phyloP scores from a whole-genome alignment of 2,888 invertebrate species.

The Eupithecia subumbrata region DNA sequence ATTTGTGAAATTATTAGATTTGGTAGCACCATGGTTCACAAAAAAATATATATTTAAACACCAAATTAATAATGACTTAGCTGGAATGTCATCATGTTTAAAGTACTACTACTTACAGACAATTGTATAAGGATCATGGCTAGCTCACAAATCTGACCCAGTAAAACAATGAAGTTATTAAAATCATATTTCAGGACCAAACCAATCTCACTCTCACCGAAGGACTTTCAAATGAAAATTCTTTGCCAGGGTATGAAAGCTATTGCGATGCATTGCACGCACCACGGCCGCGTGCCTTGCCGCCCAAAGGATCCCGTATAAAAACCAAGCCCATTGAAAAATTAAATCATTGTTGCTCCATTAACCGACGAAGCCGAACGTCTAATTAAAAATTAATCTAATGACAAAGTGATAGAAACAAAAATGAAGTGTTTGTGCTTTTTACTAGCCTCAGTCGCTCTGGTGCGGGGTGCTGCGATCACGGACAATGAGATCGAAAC shows the following conservation, averaged over 20 bases:
- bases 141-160: neutral
- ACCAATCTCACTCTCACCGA: constrained; percentile 74
- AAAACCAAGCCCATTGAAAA: constrained; percentile 87
- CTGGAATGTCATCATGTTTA: no score
- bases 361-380: constrained; percentile 77
- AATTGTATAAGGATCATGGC: neutral
- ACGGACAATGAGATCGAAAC: constrained; percentile 84
- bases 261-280: constrained; percentile 70
- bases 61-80: no score
- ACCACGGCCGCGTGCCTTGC: constrained; percentile 73
- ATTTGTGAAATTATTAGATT: no score
- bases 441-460: constrained; percentile 79
- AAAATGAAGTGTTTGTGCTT: constrained; percentile 82
- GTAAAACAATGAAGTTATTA: constrained; percentile 19
- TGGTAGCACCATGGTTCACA: no score
- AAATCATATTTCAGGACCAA: constrained; percentile 50
- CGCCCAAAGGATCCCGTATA: constrained; percentile 85
- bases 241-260: constrained; percentile 74
- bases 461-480: constrained; percentile 78
- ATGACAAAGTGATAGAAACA: constrained; percentile 71
- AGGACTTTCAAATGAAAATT: constrained; percentile 82
- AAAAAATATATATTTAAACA: no score
- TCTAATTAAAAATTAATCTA: constrained; percentile 81
- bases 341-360: constrained; percentile 83
- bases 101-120: no score